These are phyloP conservation scores for Chaenocephalus aceratus DNA, from an alignment of 2,113 vertebrate genomes.

Conservation along the genomic window DNA sequence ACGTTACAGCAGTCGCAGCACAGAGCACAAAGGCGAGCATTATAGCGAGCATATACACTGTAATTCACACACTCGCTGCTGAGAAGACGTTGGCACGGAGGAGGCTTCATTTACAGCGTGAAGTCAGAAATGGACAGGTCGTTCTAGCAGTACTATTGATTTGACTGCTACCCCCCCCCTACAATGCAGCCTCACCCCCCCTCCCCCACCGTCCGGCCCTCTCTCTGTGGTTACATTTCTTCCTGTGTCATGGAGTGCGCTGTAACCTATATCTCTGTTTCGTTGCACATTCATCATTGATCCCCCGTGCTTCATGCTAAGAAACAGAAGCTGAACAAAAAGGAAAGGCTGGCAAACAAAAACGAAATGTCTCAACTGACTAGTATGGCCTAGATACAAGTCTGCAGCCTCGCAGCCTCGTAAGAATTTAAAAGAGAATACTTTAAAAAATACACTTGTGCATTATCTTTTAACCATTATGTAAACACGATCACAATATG, in stretches of 20 bases:
- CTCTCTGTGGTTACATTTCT: conserved; percentile 73
- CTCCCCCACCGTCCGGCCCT: conserved; percentile 23
- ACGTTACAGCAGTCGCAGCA: conserved; percentile 37
- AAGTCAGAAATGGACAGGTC: conserved; percentile 53
- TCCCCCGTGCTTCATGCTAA: conserved; percentile 55
- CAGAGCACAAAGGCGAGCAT: conserved; percentile 53
- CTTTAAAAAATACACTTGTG: neutral
- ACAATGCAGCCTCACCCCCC: neutral
- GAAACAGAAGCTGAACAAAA: conserved; percentile 27
- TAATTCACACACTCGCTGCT: conserved; percentile 53
- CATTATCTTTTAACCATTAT: neutral
- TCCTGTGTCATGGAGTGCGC: conserved; percentile 73
- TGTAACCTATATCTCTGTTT: conserved; percentile 76
- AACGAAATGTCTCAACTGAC: conserved; percentile 33
- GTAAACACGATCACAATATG: conserved; percentile 1
- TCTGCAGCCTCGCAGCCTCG: conserved; percentile 1
- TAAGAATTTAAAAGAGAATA: neutral
- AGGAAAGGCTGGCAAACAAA: conserved; percentile 21
- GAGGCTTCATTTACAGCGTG: conserved; percentile 62
- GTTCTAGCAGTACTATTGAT: conserved; percentile 76
- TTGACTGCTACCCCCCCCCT: conserved; percentile 19
- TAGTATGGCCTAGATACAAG: conserved; percentile 47
- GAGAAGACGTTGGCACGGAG: conserved; percentile 59
- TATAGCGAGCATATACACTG: conserved; percentile 45
- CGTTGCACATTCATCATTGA: conserved; percentile 67